A percentile compares a stretch with the other conserved stretches of the same genome.
Conservation (phyloP, 2,797 vertebrate genomes). For the Ciconia nigra region DNA sequence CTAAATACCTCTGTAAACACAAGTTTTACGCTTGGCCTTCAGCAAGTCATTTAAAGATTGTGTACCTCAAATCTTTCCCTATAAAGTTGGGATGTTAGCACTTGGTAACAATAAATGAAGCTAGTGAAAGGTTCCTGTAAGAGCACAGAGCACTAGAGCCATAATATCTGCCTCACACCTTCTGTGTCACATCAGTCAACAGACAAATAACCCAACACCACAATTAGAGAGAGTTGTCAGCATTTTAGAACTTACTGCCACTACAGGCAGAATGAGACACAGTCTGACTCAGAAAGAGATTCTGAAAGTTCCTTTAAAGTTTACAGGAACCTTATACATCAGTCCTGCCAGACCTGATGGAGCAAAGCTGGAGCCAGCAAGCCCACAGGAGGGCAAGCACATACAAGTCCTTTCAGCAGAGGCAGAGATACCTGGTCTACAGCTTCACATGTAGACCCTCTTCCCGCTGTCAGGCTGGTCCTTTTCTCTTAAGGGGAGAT, state of each 20-base stretch:
- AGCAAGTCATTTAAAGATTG: not conserved
- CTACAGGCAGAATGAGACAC: not conserved
- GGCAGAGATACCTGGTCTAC: not conserved
- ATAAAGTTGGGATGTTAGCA: not conserved
- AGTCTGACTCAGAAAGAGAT: not conserved
- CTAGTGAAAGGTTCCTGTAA: not conserved
- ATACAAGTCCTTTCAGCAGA: not conserved
- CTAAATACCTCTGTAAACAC: not conserved
- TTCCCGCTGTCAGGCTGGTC: not conserved
- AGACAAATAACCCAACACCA: not conserved
- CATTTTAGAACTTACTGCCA: not conserved
- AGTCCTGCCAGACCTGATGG: not conserved
- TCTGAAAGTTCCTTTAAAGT: not conserved
- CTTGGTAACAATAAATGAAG: not conserved
- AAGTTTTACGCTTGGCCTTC: not conserved
- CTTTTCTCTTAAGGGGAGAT: not conserved
- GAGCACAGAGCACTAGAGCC: not conserved
- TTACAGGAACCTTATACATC: not conserved
- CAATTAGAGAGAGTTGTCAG: not conserved
- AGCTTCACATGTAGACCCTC: not conserved
- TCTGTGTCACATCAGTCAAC: not conserved
- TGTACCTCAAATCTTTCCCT: not conserved
- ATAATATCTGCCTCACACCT: not conserved
- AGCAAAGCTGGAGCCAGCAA: not conserved
- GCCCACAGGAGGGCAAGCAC: accelerated